Base-by-base conservation (phyloP, 2,888 invertebrate genomes). In the Mesorhabditis sp. region DNA sequence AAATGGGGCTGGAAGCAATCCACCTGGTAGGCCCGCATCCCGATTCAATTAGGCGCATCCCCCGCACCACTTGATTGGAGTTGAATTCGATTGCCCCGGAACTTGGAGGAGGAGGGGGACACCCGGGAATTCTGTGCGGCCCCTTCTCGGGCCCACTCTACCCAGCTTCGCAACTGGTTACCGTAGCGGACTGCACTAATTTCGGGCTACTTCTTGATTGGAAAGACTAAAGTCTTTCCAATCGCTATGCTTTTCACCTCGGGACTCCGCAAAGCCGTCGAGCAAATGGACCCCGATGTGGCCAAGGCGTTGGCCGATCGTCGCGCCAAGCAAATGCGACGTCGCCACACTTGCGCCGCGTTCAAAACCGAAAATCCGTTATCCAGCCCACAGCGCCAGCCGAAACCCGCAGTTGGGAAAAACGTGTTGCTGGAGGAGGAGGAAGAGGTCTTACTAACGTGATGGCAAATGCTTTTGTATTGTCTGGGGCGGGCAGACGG, bases 351-450 rank as follows among this genome's bases (percentile, higher is more conserved):
- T 4, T 79, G 79, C 65, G 69, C 71, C 13, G 75, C 76, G 4
- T 62, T 79, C 41, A 77, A 75, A 45, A 72, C 72, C 43, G 58
- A 50, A 50, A 50, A 13, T n/a, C 58, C 58, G n/a, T n/a, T 13
- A 50, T 10, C 13, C 3, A 96, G 95, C 43, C 96, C 96, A 7
- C 96, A 96, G 65, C 65, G 63, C 10, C 68, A 43, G 42, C 61
- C n/a, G 58, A 50, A 50, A 50, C 28, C 28, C 28, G 67, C 62
- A 63, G 71, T 67, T 71, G 65, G 69, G 67, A 50, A 2, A n/a
- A 50, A 50, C n/a, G n/a, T n/a, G 7, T 50, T 50, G 58, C 10
- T 67, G 67, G 67, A 67, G 70, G 70, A 70, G 67, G 72, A 69
- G 72, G 68, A 68, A 68, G 67, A 44, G 43, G 45, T 28, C 28